phyloP scores from a whole-genome alignment of 2,888 invertebrate genomes.

The Eretmocerus hayati region DNA sequence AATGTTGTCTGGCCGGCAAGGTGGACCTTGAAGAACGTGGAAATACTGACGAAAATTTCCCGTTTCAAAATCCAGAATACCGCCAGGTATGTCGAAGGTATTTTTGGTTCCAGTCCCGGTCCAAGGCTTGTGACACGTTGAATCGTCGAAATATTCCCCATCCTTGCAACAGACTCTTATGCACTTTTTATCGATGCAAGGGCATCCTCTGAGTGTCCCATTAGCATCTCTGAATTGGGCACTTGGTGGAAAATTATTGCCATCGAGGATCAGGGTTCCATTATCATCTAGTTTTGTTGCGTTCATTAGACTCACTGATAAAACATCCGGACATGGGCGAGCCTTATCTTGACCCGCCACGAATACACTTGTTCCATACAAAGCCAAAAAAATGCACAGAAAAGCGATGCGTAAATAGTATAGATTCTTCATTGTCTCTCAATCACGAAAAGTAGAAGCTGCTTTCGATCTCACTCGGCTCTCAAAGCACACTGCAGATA shows the following conservation, averaged over 20 bases:
- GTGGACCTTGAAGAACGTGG: too few species aligned
- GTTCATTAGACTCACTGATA: constrained; percentile 12
- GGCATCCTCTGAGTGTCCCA: constrained; percentile 7
- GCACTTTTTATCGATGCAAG: constrained; percentile 8
- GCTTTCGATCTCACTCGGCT: too few species aligned
- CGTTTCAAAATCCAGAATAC: too few species aligned
- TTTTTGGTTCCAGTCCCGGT: background rate
- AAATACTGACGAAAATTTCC: too few species aligned
- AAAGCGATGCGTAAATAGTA: too few species aligned
- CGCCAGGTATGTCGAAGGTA: background rate
- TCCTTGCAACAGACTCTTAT: constrained; percentile 9
- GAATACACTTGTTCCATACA: too few species aligned
- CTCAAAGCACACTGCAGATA: too few species aligned
- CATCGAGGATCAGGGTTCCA: constrained; percentile 2
- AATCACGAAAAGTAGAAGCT: too few species aligned
- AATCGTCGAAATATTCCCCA: background rate
- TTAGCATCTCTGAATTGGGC: background rate
- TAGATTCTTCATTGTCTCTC: too few species aligned
- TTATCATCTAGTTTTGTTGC: background rate
- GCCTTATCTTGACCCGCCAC: background rate
- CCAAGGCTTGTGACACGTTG: background rate
- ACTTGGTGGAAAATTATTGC: background rate
- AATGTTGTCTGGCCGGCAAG: too few species aligned
- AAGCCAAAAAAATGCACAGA: too few species aligned
- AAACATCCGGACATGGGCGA: constrained; percentile 1